Evolutionary conservation across 2,113 vertebrate genomes (phyloP).

Genomic region (Atractosteus spatula): DNA sequence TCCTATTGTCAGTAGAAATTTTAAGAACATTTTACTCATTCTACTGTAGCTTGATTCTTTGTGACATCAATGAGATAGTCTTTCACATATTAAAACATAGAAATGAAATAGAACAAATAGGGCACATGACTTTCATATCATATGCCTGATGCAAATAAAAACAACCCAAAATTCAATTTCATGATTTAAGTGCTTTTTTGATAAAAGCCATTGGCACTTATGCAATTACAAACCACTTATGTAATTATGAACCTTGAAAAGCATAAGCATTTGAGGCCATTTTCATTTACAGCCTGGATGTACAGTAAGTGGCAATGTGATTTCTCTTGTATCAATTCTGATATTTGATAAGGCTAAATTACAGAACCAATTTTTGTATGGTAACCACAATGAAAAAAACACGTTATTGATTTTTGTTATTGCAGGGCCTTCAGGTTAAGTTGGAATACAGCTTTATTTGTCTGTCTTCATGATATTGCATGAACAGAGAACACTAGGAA

Average conservation of each 20-base stretch:
- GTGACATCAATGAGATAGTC: no score
- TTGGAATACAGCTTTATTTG: neutral
- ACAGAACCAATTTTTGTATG: neutral
- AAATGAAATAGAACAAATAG: no score
- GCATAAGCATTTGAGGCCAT: neutral
- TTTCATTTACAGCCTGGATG: neutral
- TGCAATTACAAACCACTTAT: no score
- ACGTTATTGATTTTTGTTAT: slow-evolving; percentile 21
- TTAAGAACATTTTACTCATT: no score
- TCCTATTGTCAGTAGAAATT: no score
- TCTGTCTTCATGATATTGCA: slow-evolving; percentile 11
- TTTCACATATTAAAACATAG: no score
- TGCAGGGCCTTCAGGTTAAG: slow-evolving; percentile 19
- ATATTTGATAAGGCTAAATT: slow-evolving; percentile 7
- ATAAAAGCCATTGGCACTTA: no score
- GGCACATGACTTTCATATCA: no score
- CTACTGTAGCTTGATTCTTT: no score
- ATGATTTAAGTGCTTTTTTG: no score
- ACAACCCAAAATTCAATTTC: no score
- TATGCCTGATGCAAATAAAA: no score
- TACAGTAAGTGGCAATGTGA: neutral
- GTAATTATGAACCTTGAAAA: neutral
- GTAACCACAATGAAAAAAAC: slow-evolving; percentile 14
- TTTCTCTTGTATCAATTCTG: slow-evolving; percentile 12
- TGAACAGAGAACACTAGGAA: slow-evolving; percentile 10